These are phyloP conservation scores for Trachymyrmex septentrionalis DNA, from an alignment of 1,140 invertebrate genomes.

Conservation along the genomic window DNA sequence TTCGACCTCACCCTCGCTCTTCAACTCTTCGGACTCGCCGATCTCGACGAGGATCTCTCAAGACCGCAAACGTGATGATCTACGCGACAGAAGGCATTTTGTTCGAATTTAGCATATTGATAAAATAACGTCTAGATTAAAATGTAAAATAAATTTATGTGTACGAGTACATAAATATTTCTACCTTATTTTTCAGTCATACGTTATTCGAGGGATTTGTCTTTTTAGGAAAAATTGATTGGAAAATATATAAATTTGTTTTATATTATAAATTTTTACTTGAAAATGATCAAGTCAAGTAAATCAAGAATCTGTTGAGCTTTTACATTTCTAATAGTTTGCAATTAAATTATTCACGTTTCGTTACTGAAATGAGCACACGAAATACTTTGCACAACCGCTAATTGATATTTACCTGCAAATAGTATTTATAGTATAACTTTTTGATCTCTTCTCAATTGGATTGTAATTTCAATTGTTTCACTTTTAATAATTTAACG, in stretches of 20 bases:
- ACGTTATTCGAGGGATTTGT: background rate
- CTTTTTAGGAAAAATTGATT: background rate
- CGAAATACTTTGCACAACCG: background rate
- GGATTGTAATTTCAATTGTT: background rate
- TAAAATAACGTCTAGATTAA: constrained; percentile 4
- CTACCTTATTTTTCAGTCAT: background rate
- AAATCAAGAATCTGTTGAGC: background rate
- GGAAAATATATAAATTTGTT: background rate
- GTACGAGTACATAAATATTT: background rate
- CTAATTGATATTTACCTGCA: background rate
- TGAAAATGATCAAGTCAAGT: background rate
- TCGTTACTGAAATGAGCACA: background rate
- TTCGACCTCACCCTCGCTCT: constrained; percentile 20
- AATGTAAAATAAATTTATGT: background rate
- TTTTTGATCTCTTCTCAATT: background rate
- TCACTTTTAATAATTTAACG: background rate
- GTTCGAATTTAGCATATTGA: constrained; percentile 3
- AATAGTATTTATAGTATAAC: background rate
- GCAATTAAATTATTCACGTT: background rate
- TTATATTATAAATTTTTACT: background rate
- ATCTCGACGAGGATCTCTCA: constrained; percentile 15
- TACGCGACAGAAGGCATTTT: background rate
- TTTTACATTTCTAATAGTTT: background rate
- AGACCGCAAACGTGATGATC: background rate
- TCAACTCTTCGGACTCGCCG: constrained; percentile 41